A percentile compares a stretch with the other conserved stretches of the same genome.
phyloP scores from a whole-genome alignment of 2,888 invertebrate genomes.

The Alviniconcha strummeri region DNA sequence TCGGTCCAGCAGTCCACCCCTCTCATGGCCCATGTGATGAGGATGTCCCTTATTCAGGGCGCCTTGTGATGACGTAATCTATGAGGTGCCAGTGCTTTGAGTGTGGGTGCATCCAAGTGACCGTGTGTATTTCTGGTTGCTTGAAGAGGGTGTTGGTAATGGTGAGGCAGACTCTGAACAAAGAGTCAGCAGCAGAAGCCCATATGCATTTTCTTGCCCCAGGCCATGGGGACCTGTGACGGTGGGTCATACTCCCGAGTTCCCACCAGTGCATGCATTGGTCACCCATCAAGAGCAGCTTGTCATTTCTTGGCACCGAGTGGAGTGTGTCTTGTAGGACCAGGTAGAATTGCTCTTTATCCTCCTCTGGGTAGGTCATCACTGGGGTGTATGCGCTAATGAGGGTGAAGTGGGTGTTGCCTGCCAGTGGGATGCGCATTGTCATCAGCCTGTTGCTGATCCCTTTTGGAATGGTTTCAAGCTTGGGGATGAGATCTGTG shows the following conservation, averaged over 20 bases:
- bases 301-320: not conserved
- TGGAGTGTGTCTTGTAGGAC: not conserved
- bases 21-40: constrained; percentile 1
- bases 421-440: not conserved
- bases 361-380: not conserved
- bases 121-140: not conserved
- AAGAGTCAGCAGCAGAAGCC: not conserved
- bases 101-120: constrained; percentile 4
- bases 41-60: not conserved
- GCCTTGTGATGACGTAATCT: not conserved
- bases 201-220: not conserved
- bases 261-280: not conserved
- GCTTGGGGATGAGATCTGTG: not conserved
- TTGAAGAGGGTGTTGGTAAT: constrained; percentile 10
- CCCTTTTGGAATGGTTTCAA: constrained; percentile 7
- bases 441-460: constrained; percentile 1
- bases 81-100: constrained; percentile 4
- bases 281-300: not conserved
- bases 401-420: not conserved
- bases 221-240: not conserved
- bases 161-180: not conserved
- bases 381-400: not conserved
- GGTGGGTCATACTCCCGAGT: not conserved
- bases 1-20: constrained; percentile 14
- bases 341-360: constrained; percentile 5